Conservation (phyloP, 1,140 invertebrate species). For the Tribolium madens region DNA sequence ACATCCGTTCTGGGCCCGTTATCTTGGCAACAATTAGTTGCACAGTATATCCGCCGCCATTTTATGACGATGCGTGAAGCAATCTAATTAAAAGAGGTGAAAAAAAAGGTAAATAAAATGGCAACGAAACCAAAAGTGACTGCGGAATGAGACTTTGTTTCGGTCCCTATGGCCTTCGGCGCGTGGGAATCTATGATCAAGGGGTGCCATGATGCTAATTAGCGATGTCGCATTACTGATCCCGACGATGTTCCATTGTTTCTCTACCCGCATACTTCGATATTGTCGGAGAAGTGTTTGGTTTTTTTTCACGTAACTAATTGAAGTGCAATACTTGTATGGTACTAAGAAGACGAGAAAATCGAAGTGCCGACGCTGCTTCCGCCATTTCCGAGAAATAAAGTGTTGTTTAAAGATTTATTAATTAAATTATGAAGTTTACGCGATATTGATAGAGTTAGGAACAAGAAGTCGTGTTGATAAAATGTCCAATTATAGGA, state of each 20-base stretch:
- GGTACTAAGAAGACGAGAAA: conserved; percentile 26
- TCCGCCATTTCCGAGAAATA: neutral
- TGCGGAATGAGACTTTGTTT: conserved; percentile 63
- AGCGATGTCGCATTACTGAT: conserved; percentile 53
- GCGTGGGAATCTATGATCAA: conserved; percentile 55
- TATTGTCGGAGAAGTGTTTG: conserved; percentile 43
- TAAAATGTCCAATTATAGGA: neutral
- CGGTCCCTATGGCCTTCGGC: conserved; percentile 48
- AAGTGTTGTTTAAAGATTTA: neutral
- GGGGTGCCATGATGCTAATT: conserved; percentile 57
- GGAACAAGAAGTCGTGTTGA: neutral
- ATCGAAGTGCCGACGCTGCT: conserved; percentile 13
- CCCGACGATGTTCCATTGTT: conserved; percentile 50
- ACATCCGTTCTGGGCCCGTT: conserved; percentile 55
- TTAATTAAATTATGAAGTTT: neutral
- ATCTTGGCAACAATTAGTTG: conserved; percentile 59
- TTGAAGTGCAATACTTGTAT: conserved; percentile 46
- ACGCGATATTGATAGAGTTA: neutral
- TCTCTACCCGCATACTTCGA: conserved; percentile 53
- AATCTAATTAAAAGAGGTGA: conserved; percentile 62
- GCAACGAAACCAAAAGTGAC: conserved; percentile 62
- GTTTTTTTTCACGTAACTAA: conserved; percentile 50
- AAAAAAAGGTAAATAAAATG: conserved; percentile 61
- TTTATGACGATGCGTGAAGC: conserved; percentile 63
- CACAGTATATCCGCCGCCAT: conserved; percentile 62